Evolutionary conservation across 2,797 vertebrate species (phyloP).

Genomic region (Malurus leucopterus): DNA sequence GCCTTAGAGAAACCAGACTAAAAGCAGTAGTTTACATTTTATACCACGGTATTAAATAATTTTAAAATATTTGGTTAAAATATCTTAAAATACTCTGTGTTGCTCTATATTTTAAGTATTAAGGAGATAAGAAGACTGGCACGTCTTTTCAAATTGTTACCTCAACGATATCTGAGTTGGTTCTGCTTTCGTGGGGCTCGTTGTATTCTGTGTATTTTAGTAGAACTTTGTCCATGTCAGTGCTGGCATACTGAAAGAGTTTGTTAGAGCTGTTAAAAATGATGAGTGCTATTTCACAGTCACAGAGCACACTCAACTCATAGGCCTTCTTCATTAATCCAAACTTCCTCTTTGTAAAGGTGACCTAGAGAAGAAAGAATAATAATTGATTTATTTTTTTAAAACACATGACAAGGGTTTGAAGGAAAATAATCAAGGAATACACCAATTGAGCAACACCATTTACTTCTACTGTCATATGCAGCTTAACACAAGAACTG

Average conservation of each 20-base stretch:
- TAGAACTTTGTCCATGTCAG: conserved; percentile 99
- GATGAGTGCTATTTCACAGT: conserved; percentile 99
- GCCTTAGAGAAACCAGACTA: not conserved
- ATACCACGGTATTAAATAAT: not conserved
- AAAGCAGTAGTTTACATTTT: not conserved
- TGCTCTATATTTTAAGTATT: not conserved
- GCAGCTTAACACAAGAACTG: not conserved
- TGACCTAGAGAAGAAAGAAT: conserved; percentile 81
- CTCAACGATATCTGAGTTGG: conserved; percentile 99
- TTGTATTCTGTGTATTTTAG: conserved; percentile 99
- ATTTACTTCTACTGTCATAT: not conserved
- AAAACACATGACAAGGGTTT: not conserved
- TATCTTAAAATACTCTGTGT: not conserved
- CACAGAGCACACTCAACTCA: conserved; percentile 97
- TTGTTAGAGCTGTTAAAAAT: conserved; percentile 99
- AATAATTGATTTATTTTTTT: not conserved
- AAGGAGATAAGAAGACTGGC: not conserved
- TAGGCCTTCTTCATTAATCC: conserved; percentile 99
- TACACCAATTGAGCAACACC: not conserved
- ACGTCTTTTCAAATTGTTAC: conserved; percentile 74
- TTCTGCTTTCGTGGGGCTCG: conserved; percentile 98
- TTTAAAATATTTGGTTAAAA: not conserved
- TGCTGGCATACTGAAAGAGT: conserved; percentile 99
- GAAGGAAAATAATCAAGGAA: not conserved
- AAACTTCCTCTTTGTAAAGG: conserved; percentile 99